These are phyloP conservation scores for Muntiacus reevesi DNA, from an alignment of 2,113 vertebrate genomes.

Conservation along the genomic window DNA sequence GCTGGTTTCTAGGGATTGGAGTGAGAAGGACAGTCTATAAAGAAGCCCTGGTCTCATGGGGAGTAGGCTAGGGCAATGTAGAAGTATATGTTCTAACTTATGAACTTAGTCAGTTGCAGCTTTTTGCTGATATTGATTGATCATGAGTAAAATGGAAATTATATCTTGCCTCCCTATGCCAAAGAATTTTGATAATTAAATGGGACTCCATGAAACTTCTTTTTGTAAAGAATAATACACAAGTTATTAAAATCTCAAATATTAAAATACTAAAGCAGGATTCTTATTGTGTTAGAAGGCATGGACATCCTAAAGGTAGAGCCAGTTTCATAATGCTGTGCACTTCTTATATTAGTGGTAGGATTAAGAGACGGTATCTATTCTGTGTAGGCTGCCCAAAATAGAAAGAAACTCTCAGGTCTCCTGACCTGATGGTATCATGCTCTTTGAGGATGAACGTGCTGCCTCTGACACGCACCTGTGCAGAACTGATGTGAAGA, in stretches of 20 bases:
- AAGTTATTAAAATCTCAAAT: background rate
- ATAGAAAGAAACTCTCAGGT: background rate
- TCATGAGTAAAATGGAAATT: background rate
- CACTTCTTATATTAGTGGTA: rapidly evolving
- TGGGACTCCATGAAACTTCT: background rate
- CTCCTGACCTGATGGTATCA: rapidly evolving
- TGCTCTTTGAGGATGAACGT: background rate
- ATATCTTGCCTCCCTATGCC: background rate
- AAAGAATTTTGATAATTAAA: background rate
- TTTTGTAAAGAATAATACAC: background rate
- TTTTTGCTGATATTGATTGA: background rate
- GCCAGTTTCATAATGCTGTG: rapidly evolving
- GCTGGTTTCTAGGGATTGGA: rapidly evolving
- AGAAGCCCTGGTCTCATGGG: rapidly evolving
- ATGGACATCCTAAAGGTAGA: background rate
- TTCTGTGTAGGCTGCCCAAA: too few species aligned
- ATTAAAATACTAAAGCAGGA: background rate
- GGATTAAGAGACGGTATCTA: background rate
- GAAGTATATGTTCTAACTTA: background rate
- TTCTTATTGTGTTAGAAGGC: background rate
- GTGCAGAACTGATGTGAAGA: too few species aligned
- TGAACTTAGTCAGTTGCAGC: rapidly evolving
- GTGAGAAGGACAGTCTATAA: background rate
- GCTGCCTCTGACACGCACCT: too few species aligned
- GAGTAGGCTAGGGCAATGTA: rapidly evolving